phyloP scores from a whole-genome alignment of 2,888 invertebrate species.

The Calameuta pallipes region DNA sequence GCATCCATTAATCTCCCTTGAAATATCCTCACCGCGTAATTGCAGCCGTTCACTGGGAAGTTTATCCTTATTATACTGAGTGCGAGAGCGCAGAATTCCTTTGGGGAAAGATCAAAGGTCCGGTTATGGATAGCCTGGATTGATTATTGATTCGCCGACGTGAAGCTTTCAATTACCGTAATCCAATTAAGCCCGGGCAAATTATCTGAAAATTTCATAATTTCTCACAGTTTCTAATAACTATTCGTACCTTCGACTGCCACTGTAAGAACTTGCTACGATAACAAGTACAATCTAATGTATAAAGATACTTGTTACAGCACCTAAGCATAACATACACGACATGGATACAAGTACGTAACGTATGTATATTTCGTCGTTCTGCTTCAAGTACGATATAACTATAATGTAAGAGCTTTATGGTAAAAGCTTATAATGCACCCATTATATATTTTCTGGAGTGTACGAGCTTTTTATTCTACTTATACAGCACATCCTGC shows the following conservation, averaged over 20 bases:
- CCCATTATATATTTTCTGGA: neutral
- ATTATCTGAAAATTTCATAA: neutral
- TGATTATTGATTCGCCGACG: neutral
- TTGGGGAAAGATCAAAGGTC: neutral
- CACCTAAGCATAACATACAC: neutral
- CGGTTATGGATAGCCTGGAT: neutral
- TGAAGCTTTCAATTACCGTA: neutral
- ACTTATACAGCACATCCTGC: neutral
- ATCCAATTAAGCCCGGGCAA: neutral
- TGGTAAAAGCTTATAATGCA: neutral
- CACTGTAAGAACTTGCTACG: no score
- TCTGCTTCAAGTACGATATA: neutral
- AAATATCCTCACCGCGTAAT: neutral
- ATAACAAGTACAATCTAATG: no score
- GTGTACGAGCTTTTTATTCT: neutral
- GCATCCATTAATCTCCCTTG: neutral
- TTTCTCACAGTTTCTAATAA: neutral
- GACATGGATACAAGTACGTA: neutral
- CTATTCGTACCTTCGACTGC: no score
- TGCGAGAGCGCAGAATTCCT: neutral
- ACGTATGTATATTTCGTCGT: neutral
- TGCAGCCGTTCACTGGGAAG: neutral
- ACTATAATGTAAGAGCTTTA: neutral
- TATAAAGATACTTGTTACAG: neutral
- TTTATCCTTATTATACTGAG: neutral